Evolutionary conservation across 1,140 invertebrate species (phyloP).

Genomic region (Macrosteles quadrilineatus): DNA sequence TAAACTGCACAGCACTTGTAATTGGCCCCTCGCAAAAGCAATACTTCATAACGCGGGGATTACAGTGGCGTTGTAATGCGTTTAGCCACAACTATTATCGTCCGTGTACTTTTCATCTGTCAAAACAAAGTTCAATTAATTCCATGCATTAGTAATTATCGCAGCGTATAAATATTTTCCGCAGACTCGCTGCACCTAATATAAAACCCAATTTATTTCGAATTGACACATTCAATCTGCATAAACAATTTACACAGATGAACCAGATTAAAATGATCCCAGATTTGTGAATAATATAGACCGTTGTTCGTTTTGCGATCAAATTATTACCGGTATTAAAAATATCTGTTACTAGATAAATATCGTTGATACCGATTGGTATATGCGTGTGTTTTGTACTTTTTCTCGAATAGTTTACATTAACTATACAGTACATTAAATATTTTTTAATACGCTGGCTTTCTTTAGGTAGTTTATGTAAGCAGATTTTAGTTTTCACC

Average conservation of each 20-base stretch:
- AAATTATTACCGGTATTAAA: too few species aligned
- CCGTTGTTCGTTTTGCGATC: not conserved
- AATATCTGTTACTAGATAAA: too few species aligned
- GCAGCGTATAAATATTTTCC: not conserved
- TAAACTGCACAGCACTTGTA: conserved; percentile 13
- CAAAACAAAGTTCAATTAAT: conserved; percentile 13
- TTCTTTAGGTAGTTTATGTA: too few species aligned
- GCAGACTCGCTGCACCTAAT: conserved; percentile 7
- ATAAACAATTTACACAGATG: conserved; percentile 12
- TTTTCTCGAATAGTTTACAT: too few species aligned
- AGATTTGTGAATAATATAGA: not conserved
- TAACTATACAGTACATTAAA: too few species aligned
- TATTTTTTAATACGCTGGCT: too few species aligned
- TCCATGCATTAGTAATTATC: conserved; percentile 7
- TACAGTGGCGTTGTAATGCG: not conserved
- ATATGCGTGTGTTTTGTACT: too few species aligned
- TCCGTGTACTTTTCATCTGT: conserved; percentile 3
- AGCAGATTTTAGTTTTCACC: too few species aligned
- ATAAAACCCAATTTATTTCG: conserved; percentile 10
- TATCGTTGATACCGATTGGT: too few species aligned
- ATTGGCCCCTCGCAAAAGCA: not conserved
- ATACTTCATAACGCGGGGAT: not conserved
- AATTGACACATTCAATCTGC: conserved; percentile 12
- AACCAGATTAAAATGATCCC: conserved; percentile 10
- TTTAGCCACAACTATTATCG: conserved; percentile 8